These are phyloP conservation scores for Hyposoter didymator DNA, from an alignment of 2,888 invertebrate species.

Conservation along the genomic window DNA sequence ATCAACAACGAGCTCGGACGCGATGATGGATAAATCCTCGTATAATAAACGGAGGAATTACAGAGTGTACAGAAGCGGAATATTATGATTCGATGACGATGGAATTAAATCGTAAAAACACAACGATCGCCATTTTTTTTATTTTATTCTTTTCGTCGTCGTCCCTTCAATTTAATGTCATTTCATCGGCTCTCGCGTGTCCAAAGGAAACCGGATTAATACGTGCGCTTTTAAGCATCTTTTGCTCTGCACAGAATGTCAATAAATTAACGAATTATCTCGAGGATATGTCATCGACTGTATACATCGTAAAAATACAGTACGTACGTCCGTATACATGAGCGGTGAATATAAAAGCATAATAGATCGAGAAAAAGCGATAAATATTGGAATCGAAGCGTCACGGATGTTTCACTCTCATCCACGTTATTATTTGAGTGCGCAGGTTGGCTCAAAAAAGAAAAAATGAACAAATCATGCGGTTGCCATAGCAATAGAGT, in stretches of 20 bases:
- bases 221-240: background rate
- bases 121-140: constrained; percentile 20
- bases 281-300: constrained; percentile 42
- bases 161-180: constrained; percentile 21
- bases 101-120: constrained; percentile 40
- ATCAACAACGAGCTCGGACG: background rate
- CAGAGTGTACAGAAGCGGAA: constrained; percentile 21
- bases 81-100: constrained; percentile 23
- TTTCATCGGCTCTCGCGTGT: constrained; percentile 7
- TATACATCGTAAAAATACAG: constrained; percentile 53
- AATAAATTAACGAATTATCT: constrained; percentile 59
- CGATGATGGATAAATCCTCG: constrained; percentile 15
- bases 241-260: constrained; percentile 10
- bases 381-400: constrained; percentile 39
- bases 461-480: constrained; percentile 24
- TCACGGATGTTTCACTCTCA: constrained; percentile 37
- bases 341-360: background rate
- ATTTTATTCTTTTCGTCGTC: background rate
- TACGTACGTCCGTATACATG: background rate
- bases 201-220: constrained; percentile 40
- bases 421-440: constrained; percentile 8
- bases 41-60: constrained; percentile 32
- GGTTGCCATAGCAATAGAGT: constrained; percentile 31
- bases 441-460: background rate
- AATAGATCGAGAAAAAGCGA: background rate